Evolutionary conservation across 1,140 invertebrate species (phyloP), one percentile per base, ranked within the genome.

Genomic region (Luehdorfia chinensis): DNA sequence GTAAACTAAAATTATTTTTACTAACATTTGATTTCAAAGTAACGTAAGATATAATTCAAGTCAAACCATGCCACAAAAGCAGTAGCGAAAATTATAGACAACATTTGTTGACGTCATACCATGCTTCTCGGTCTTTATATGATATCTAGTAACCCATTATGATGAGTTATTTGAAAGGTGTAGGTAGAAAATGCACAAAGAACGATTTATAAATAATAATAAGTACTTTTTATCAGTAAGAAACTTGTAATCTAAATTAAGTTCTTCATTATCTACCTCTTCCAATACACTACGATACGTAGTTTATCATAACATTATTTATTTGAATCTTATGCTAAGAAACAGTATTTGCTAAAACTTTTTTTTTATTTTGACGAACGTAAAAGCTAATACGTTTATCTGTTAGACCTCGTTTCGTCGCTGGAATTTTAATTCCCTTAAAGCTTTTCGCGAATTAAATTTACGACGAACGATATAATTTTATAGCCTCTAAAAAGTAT

Each of bases 301-400:
- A n/a, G n/a, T n/a, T n/a, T n/a, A n/a, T n/a, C n/a, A n/a, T n/a
- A n/a, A n/a, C n/a, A n/a, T n/a, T n/a, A n/a, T n/a, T n/a, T n/a
- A n/a, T n/a, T n/a, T n/a, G n/a, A n/a, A n/a, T n/a, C n/a, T n/a
- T n/a, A n/a, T n/a, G n/a, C n/a, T n/a, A n/a, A n/a, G n/a, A n/a
- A n/a, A n/a, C n/a, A n/a, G n/a, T n/a, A n/a, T n/a, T n/a, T n/a
- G 6, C n/a, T 13, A 36, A 19, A 36, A 36, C 16, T 23, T 36
- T 52, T 52, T 59, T 55, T 52, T 59, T 55, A 59, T 65, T 54
- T 50, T 56, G 41, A 30, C 51, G 54, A 53, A 59, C 64, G 60
- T 61, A 66, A 71, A 65, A 75, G 61, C 61, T 71, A 74, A 75
- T 74, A 74, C 67, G 64, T 70, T 72, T 74, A 70, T 78, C 65